Conservation (phyloP, 1,140 invertebrate species). For the Neodiprion virginianus region DNA sequence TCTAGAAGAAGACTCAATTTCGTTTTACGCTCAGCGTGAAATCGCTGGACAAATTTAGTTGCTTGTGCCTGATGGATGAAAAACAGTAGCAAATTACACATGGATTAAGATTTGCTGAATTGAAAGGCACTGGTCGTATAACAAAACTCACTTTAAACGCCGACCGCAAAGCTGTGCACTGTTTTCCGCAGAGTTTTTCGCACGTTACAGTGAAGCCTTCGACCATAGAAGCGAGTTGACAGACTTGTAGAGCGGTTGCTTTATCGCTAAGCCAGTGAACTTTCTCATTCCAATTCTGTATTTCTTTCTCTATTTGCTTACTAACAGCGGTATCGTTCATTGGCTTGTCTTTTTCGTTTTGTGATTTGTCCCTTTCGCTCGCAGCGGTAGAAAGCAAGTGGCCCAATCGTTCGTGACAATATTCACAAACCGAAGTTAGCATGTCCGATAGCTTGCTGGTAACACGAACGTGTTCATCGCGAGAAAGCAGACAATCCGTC, state of each 20-base stretch:
- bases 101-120: conserved; percentile 15
- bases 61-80: conserved; percentile 68
- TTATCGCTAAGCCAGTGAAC: conserved; percentile 63
- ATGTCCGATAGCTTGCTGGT: conserved; percentile 77
- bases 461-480: conserved; percentile 73
- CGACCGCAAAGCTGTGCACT: conserved; percentile 80
- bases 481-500: conserved; percentile 73
- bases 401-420: conserved; percentile 89
- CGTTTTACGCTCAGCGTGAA: conserved; percentile 87
- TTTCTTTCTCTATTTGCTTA: conserved; percentile 48
- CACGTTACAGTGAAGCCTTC: conserved; percentile 81
- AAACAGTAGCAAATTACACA: conserved; percentile 10
- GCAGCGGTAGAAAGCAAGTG: conserved; percentile 82
- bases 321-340: conserved; percentile 24
- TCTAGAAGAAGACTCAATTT: conserved; percentile 87
- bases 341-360: conserved; percentile 44
- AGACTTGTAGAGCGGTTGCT: conserved; percentile 78
- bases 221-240: conserved; percentile 78
- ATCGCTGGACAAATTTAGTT: conserved; percentile 88
- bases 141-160: conserved; percentile 74
- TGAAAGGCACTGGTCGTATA: conserved; percentile 51
- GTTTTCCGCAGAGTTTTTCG: conserved; percentile 79
- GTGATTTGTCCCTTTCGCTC: conserved; percentile 67
- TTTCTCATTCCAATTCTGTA: conserved; percentile 46
- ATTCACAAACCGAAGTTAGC: conserved; percentile 83